Evolutionary conservation across 2,113 vertebrate species (phyloP), one percentile per base, ranked within the genome.

Genomic region (Periophthalmus modestus): DNA sequence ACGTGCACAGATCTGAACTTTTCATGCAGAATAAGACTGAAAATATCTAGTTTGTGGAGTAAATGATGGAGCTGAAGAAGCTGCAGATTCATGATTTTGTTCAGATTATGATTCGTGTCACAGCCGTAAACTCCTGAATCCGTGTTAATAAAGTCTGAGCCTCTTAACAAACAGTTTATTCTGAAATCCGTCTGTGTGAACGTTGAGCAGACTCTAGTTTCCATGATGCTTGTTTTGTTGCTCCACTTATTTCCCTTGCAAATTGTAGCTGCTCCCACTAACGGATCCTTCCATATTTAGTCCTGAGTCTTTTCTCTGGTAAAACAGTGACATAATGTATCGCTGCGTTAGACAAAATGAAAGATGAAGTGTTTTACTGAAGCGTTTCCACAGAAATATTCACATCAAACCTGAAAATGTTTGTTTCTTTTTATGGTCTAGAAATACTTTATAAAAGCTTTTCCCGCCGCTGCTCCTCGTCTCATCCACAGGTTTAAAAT

Each of bases 171-270:
- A n/a, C 48, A 18, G 15, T 19, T 52, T 3, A 18, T n/a, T n/a
- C 5, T 57, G 54, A 23, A 23, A 4, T 12, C 0, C 3, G 13
- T 7, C 9, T 62, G 59, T 43, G 16, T 66, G 3, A 39, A 39
- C 1, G 36, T 5, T 39, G 50, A 48, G 36, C 68, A 39, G 36
- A 46, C 61, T 16, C 34, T 10, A 10, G 15, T 65, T 65, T 36
- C 61, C 28, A 24, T 59, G 57, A 34, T 62, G 59, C 28, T 9
- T 62, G 28, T 62, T 28, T 62, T 34, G 59, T 18, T 19, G 6
- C 28, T 5, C 28, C 34, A 54, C 72, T 85, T 59, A 88, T 88
- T 88, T 88, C 74, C 66, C 74, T 85, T 79, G 70, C 84, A 85
- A 78, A 80, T 77, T 19, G 6, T 67, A 24, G 68, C 15, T 24